Conservation (phyloP, 1,140 invertebrate genomes). For the Nixonia krombeini region DNA sequence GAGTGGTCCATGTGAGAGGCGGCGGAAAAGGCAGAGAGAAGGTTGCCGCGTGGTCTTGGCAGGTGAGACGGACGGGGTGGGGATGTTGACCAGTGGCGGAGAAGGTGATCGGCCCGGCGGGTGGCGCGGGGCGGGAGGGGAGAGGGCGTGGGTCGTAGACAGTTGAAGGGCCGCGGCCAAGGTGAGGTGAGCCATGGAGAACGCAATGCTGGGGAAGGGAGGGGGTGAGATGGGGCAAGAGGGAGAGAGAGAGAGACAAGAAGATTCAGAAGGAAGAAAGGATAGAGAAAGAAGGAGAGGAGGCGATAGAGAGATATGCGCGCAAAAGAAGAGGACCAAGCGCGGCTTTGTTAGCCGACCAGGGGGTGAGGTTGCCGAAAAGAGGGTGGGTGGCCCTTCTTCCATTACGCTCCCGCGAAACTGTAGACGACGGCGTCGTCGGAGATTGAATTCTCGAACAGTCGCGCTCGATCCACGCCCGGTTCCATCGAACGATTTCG, state of each 20-base stretch:
- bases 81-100: conserved; percentile 45
- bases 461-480: no score
- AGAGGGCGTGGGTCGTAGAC: conserved; percentile 50
- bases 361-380: background rate
- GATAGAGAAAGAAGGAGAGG: background rate
- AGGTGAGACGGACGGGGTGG: conserved; percentile 31
- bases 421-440: background rate
- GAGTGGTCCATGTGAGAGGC: conserved; percentile 30
- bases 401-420: conserved; percentile 7
- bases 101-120: conserved; percentile 47
- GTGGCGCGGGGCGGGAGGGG: conserved; percentile 21
- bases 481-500: no score
- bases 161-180: conserved; percentile 53
- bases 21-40: conserved; percentile 41
- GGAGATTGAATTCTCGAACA: background rate
- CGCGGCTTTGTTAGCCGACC: no score
- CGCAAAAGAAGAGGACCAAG: no score
- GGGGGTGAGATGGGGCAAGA: background rate
- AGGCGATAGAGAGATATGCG: background rate
- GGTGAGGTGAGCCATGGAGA: conserved; percentile 49
- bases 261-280: background rate
- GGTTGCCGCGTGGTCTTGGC: conserved; percentile 41
- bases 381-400: background rate
- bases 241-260: conserved; percentile 14
- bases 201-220: conserved; percentile 27